Percentiles rank a stretch among this genome's conserved stretches.
phyloP scores from a whole-genome alignment of 2,113 vertebrate species.

The Coptodon rendalli region DNA sequence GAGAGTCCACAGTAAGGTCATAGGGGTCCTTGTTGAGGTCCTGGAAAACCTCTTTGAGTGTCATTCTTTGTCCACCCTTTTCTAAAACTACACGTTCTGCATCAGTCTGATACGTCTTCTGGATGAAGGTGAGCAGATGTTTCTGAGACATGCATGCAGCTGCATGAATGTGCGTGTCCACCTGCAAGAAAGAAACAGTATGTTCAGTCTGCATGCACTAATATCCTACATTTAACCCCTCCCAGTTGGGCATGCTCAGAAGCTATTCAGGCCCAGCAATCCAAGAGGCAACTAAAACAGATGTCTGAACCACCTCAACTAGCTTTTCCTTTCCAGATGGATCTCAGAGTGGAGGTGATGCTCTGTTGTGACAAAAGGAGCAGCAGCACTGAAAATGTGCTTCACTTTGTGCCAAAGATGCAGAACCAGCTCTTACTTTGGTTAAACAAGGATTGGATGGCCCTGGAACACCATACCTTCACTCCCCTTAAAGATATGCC shows the following conservation, averaged over 20 bases:
- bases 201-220: neutral
- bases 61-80: constrained; percentile 85
- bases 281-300: neutral
- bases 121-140: constrained; percentile 93
- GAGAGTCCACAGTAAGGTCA: constrained; percentile 93
- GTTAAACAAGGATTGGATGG: neutral
- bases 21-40: constrained; percentile 90
- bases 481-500: neutral
- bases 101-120: constrained; percentile 88
- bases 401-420: neutral
- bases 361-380: neutral
- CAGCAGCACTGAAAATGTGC: neutral
- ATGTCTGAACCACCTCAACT: neutral
- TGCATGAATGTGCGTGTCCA: constrained; percentile 97
- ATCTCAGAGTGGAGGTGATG: neutral
- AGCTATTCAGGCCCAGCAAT: neutral
- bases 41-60: constrained; percentile 88
- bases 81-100: constrained; percentile 86
- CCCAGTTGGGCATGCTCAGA: neutral
- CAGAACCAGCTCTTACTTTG: neutral
- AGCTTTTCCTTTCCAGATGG: neutral
- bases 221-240: neutral
- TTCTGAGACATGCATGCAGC: constrained; percentile 99
- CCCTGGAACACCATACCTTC: neutral
- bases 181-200: constrained; percentile 64